Base-by-base conservation (phyloP, 1,140 invertebrate species). In the Bactericera cockerelli region DNA sequence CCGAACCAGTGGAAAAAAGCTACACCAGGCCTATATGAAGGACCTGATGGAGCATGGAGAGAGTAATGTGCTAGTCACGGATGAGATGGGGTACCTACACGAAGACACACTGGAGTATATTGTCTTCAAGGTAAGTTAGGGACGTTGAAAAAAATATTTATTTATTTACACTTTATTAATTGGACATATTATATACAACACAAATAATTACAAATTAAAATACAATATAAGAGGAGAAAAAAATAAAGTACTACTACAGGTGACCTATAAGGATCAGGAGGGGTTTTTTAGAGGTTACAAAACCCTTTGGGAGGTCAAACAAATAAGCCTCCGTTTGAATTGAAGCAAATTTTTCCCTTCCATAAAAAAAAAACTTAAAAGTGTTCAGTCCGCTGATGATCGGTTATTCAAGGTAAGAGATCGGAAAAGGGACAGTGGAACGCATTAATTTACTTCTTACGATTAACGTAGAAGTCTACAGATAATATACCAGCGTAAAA, bases 11-110 rank as follows among this genome's bases (percentile, higher is more conserved):
- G 42, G n/a, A 6, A 16, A 19, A 16, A 49, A 49, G 22, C 22
- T 49, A 49, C 42, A 49, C 22, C n/a, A 49, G 22, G 42, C 42
- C 42, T 49, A 49, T n/a, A 49, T 22, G n/a, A 49, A 49, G 42
- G 42, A 49, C 22, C 42, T 49, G n/a, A 16, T 49, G n/a, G n/a
- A 49, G 19, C 42, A 49, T n/a, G n/a, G 42, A 4, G 42, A 4
- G 19, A 49, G 42, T 16, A 49, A 49, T 49, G 42, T 49, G 42
- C 42, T 49, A 4, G 42, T 49, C 22, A 49, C 42, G n/a, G 42
- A 49, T 22, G 42, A 49, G 22, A 49, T 49, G 42, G 42, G 42
- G 42, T 49, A 49, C n/a, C 22, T 49, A 16, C 42, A 49, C 19
- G 42, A 49, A 49, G 42, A 49, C n/a, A 49, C 42, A 19, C n/a